These are phyloP conservation scores for Paradisaea rubra DNA, from an alignment of 2,113 vertebrate genomes.

Conservation along the genomic window DNA sequence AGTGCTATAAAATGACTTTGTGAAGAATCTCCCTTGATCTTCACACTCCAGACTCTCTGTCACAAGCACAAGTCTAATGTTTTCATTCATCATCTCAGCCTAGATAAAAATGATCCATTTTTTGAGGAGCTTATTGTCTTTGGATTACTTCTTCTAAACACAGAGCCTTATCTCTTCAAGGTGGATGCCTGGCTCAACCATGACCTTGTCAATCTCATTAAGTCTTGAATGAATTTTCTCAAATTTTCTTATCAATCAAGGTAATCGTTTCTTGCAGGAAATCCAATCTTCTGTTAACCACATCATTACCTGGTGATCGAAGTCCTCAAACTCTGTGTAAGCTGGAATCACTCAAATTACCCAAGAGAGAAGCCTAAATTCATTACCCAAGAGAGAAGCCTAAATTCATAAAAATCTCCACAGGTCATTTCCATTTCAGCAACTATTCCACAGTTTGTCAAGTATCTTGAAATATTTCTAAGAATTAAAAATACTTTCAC, in stretches of 20 bases:
- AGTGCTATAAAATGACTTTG: conserved; percentile 36
- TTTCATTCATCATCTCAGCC: conserved; percentile 43
- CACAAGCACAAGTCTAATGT: conserved; percentile 50
- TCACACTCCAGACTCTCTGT: conserved; percentile 47
- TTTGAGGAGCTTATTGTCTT: conserved; percentile 26
- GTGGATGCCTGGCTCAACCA: conserved; percentile 1
- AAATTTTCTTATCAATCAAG: conserved; percentile 60
- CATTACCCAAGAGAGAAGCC: neutral
- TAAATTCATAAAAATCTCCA: conserved; percentile 8
- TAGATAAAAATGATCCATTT: conserved; percentile 55
- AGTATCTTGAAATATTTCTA: neutral
- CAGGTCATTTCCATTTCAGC: neutral
- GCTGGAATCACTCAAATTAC: conserved; percentile 25
- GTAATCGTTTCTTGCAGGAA: conserved; percentile 53
- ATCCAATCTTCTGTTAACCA: conserved; percentile 58
- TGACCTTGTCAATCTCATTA: conserved; percentile 58
- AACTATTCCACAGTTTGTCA: neutral
- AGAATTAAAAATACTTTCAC: neutral
- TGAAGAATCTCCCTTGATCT: conserved; percentile 44
- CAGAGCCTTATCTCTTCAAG: conserved; percentile 30
- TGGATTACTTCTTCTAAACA: conserved; percentile 41
- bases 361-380: neutral
- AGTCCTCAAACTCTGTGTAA: conserved; percentile 12
- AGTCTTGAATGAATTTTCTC: conserved; percentile 37
- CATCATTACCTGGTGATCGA: conserved; percentile 43